A percentile compares a stretch with the other conserved stretches of the same genome.
phyloP scores from a whole-genome alignment of 2,113 vertebrate genomes.

The Hippopotamus amphibius region DNA sequence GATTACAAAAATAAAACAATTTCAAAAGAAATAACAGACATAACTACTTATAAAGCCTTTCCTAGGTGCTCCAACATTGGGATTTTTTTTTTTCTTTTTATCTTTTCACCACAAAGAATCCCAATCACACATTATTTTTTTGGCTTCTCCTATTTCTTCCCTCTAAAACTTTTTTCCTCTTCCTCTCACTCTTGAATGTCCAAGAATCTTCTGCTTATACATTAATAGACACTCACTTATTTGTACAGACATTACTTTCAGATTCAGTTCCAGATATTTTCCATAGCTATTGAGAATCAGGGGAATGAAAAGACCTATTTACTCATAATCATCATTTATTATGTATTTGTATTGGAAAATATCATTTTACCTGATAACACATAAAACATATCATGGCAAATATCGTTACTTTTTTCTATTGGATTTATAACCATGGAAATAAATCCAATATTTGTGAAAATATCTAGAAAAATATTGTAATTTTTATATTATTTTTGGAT shows the following conservation, averaged over 20 bases:
- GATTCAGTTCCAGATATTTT: background rate
- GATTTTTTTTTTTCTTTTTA: background rate
- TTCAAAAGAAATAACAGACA: background rate
- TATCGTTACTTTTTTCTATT: background rate
- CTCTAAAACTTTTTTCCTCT: background rate
- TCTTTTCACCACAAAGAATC: background rate
- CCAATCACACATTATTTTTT: background rate
- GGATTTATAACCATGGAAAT: background rate
- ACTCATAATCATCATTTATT: background rate
- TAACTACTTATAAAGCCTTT: background rate
- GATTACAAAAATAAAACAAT: background rate
- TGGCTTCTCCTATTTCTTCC: background rate
- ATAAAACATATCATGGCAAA: background rate
- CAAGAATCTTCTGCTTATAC: background rate
- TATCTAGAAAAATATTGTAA: background rate
- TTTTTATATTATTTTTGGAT: background rate
- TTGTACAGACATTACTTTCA: background rate
- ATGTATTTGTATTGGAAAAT: background rate
- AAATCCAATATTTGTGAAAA: background rate
- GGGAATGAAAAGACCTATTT: background rate
- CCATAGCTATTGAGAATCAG: background rate
- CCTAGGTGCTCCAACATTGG: background rate
- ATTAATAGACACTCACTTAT: background rate
- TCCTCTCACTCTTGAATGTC: background rate
- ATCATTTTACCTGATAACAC: background rate